Conservation (phyloP, 2,888 invertebrate species). For the Ectemnius lituratus region DNA sequence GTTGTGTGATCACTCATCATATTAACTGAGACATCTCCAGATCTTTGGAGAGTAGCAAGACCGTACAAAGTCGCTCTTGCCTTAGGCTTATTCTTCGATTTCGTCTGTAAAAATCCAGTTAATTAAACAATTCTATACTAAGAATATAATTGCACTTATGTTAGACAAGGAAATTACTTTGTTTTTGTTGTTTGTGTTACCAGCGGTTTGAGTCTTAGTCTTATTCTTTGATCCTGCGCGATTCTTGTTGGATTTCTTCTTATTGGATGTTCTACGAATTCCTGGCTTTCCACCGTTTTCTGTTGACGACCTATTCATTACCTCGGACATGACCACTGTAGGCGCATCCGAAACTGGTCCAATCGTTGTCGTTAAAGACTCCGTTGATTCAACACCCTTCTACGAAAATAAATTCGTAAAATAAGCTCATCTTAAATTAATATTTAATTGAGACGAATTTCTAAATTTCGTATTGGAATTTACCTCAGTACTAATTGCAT, state of each 20-base stretch:
- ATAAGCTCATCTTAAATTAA: not conserved
- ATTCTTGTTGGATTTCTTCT: constrained; percentile 78
- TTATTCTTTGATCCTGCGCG: constrained; percentile 55
- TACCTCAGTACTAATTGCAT: constrained; percentile 31
- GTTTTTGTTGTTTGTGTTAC: constrained; percentile 77
- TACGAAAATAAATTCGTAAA: constrained; percentile 14
- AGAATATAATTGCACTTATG: too few species aligned
- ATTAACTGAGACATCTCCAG: constrained; percentile 89
- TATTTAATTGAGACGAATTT: not conserved
- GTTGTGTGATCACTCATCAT: constrained; percentile 89
- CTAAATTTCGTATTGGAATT: not conserved
- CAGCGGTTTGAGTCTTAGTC: constrained; percentile 41
- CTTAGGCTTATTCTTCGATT: constrained; percentile 80
- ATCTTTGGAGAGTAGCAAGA: constrained; percentile 87
- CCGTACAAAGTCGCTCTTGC: constrained; percentile 90
- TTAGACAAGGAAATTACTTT: constrained; percentile 50
- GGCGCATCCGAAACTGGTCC: constrained; percentile 30
- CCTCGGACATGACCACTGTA: constrained; percentile 24
- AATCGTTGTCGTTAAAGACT: constrained; percentile 22
- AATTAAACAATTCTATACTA: not conserved
- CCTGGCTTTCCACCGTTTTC: constrained; percentile 21
- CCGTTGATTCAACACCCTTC: constrained; percentile 29
- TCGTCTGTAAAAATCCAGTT: constrained; percentile 46
- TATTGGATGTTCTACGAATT: constrained; percentile 41
- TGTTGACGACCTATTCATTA: constrained; percentile 21